A percentile compares a stretch with the other conserved stretches of the same genome.
Conservation (phyloP, 2,888 invertebrate genomes). For the Aporophyla nigra region DNA sequence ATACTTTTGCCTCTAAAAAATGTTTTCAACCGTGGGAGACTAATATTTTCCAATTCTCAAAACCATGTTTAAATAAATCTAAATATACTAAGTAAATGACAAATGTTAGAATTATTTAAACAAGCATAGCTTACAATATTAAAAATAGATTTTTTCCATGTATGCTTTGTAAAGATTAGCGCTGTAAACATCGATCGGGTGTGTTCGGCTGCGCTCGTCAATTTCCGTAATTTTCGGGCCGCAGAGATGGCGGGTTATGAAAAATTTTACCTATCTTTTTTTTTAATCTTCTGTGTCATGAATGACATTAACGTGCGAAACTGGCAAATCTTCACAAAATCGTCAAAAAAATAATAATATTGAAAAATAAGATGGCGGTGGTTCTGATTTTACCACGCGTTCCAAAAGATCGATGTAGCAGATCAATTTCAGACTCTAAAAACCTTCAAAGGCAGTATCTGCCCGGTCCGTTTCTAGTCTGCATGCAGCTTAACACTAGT, state of each 20-base stretch:
- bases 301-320: too few relatives aligned
- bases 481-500: too few relatives aligned
- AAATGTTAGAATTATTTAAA: constrained; percentile 50
- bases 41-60: not conserved
- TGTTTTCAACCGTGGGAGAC: too few relatives aligned
- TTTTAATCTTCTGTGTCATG: not conserved
- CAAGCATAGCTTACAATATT: constrained; percentile 39
- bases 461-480: too few relatives aligned
- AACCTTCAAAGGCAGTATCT: too few relatives aligned
- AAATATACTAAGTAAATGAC: constrained; percentile 44
- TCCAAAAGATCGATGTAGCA: too few relatives aligned
- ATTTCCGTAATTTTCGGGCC: constrained; percentile 66
- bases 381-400: too few relatives aligned
- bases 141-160: constrained; percentile 68
- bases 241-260: constrained; percentile 15
- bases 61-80: constrained; percentile 1
- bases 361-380: too few relatives aligned
- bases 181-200: constrained; percentile 67
- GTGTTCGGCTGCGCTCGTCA: constrained; percentile 62
- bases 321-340: too few relatives aligned
- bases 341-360: too few relatives aligned
- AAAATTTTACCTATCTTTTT: not conserved
- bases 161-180: constrained; percentile 56
- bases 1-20: not conserved
- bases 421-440: too few relatives aligned